These are phyloP conservation scores for Ptychodera flava DNA, from an alignment of 35 echinoderm and acorn worm genomes.

Conservation along the genomic window DNA sequence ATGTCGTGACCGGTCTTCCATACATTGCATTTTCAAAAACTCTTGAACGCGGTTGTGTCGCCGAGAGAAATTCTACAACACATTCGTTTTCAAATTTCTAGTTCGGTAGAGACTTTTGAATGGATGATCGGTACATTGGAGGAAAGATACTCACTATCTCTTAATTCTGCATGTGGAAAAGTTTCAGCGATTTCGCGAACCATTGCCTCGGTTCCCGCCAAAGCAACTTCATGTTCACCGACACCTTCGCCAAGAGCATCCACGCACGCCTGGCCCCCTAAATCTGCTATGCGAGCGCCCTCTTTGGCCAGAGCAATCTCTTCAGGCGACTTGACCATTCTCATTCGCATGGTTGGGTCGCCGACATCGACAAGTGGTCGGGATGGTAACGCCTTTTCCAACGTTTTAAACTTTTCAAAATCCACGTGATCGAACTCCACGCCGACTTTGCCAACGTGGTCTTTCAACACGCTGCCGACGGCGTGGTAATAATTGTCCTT, in stretches of 20 bases:
- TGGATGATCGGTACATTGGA: too few species aligned
- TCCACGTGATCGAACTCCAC: slow-evolving; percentile 4
- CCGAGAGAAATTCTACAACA: too few species aligned
- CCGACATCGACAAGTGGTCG: background rate
- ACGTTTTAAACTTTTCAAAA: background rate
- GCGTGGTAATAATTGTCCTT: too few species aligned
- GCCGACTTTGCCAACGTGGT: background rate
- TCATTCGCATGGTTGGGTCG: background rate
- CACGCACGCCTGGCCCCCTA: background rate
- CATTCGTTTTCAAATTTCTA: too few species aligned
- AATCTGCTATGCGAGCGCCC: slow-evolving; percentile 4
- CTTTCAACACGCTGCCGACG: background rate
- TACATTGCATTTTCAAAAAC: too few species aligned
- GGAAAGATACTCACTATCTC: background rate
- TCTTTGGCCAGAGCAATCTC: background rate
- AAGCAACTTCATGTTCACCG: slow-evolving; percentile 3
- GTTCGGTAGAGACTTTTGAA: too few species aligned
- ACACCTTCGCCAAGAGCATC: slow-evolving; percentile 9
- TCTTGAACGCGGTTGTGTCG: too few species aligned
- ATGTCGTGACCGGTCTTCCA: too few species aligned
- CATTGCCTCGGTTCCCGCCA: background rate
- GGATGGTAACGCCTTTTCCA: background rate
- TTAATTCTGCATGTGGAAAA: too few species aligned
- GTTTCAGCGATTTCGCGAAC: slow-evolving; percentile 3
- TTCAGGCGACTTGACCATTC: background rate